A percentile compares a stretch with the other conserved stretches of the same genome.
Conservation (phyloP, 1,140 invertebrate species). For the Drosophila mayri region DNA sequence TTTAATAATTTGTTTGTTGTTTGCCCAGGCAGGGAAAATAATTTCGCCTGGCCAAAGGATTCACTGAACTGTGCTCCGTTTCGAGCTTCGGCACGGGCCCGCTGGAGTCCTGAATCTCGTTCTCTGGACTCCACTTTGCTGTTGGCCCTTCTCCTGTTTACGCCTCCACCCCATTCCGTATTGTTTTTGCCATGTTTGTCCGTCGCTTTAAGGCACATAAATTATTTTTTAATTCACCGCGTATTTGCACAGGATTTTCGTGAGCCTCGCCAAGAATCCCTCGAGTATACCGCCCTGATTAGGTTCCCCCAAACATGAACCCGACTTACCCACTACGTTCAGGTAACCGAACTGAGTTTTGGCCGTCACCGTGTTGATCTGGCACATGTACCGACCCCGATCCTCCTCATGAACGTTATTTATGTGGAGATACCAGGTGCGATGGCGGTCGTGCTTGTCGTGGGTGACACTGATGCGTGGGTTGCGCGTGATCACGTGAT, state of each 20-base stretch:
- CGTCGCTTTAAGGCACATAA: slow-evolving; percentile 68
- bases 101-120: slow-evolving; percentile 15
- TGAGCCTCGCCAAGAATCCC: slow-evolving; percentile 8
- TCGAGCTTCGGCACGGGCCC: slow-evolving; percentile 12
- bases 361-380: slow-evolving; percentile 97
- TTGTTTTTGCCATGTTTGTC: slow-evolving; percentile 32
- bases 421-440: slow-evolving; percentile 96
- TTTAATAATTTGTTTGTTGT: slow-evolving; percentile 80
- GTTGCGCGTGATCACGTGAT: slow-evolving; percentile 96
- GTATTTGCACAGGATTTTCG: slow-evolving; percentile 69
- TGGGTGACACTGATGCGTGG: slow-evolving; percentile 95
- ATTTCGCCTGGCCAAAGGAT: slow-evolving; percentile 68
- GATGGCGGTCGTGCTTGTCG: slow-evolving; percentile 90
- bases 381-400: slow-evolving; percentile 97
- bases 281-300: slow-evolving; percentile 43
- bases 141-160: slow-evolving; percentile 16
- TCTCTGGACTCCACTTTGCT: slow-evolving; percentile 30
- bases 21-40: slow-evolving; percentile 70
- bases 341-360: slow-evolving; percentile 97
- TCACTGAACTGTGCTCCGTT: slow-evolving; percentile 71
- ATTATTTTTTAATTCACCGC: slow-evolving; percentile 78
- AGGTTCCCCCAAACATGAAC: slow-evolving; percentile 27
- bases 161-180: slow-evolving; percentile 5
- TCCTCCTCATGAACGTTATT: slow-evolving; percentile 95
- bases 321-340: slow-evolving; percentile 94